Conservation (phyloP, 2,113 vertebrate species). For the Caranx melampygus region DNA sequence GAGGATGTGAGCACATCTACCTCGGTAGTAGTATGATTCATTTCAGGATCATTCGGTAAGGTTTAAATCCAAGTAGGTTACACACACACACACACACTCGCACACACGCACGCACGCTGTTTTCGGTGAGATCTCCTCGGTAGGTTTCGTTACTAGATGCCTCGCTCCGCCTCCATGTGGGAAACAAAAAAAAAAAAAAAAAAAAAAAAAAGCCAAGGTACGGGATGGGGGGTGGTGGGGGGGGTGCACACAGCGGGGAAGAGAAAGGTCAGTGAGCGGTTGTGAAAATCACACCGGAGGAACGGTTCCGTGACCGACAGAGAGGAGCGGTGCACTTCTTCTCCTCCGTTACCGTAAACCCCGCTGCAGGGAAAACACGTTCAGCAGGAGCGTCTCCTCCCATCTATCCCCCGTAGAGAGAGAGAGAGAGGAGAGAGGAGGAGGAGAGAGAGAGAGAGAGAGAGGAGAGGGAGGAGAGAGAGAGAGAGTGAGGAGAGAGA, state of each 20-base stretch:
- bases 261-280: slow-evolving; percentile 26
- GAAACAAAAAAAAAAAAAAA: background rate
- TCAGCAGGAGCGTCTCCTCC: slow-evolving; percentile 72
- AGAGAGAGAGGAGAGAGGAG: slow-evolving; percentile 45
- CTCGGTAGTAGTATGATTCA: slow-evolving; percentile 33
- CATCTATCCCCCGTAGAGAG: slow-evolving; percentile 57
- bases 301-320: slow-evolving; percentile 40
- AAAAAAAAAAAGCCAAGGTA: slow-evolving; percentile 16
- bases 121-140: slow-evolving; percentile 33
- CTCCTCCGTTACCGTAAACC: slow-evolving; percentile 45
- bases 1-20: slow-evolving; percentile 44
- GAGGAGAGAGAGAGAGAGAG: background rate
- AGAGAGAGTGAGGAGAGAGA: background rate
- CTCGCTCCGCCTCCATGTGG: slow-evolving; percentile 42
- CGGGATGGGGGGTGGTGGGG: background rate
- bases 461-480: background rate
- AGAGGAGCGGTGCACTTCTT: slow-evolving; percentile 24
- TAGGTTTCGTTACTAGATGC: slow-evolving; percentile 11
- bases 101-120: background rate
- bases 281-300: slow-evolving; percentile 8
- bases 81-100: background rate
- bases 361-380: slow-evolving; percentile 67
- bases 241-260: background rate
- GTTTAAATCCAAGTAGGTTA: slow-evolving; percentile 64
- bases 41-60: slow-evolving; percentile 17